Evolutionary conservation across 1,140 invertebrate species (phyloP).

Genomic region (Rhagoletis zephyria): DNA sequence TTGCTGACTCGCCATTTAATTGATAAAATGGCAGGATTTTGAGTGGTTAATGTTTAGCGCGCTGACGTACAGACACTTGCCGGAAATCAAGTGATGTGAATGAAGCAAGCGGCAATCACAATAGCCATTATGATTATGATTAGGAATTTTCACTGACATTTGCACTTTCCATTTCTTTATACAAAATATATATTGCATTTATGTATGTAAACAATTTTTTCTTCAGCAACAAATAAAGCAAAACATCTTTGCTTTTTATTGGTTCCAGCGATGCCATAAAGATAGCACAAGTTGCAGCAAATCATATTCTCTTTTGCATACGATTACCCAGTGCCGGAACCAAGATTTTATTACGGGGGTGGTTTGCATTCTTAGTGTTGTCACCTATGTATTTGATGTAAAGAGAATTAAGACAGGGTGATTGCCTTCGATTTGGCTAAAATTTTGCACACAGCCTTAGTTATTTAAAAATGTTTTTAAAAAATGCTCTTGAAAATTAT

Average conservation of each 20-base stretch:
- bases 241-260: conserved; percentile 24
- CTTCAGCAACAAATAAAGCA: not conserved
- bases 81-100: conserved; percentile 4
- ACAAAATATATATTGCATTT: not conserved
- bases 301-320: conserved; percentile 6
- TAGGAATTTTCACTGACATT: conserved; percentile 21
- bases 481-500: too few relatives aligned
- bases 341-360: too few relatives aligned
- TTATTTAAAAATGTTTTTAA: too few relatives aligned
- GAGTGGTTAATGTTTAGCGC: not conserved
- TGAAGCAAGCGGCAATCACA: not conserved
- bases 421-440: too few relatives aligned
- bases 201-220: not conserved
- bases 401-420: too few relatives aligned
- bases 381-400: too few relatives aligned
- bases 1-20: not conserved
- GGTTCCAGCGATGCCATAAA: conserved; percentile 39
- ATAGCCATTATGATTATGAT: conserved; percentile 37
- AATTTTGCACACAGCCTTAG: too few relatives aligned
- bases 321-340: not conserved
- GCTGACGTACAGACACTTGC: not conserved
- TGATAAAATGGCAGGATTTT: not conserved
- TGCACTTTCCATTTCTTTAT: not conserved
- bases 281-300: conserved; percentile 12
- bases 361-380: too few relatives aligned